Evolutionary conservation across 2,888 invertebrate species (phyloP), one percentile per base, ranked within the genome.

Genomic region (Chalcosyrphus nemorum): DNA sequence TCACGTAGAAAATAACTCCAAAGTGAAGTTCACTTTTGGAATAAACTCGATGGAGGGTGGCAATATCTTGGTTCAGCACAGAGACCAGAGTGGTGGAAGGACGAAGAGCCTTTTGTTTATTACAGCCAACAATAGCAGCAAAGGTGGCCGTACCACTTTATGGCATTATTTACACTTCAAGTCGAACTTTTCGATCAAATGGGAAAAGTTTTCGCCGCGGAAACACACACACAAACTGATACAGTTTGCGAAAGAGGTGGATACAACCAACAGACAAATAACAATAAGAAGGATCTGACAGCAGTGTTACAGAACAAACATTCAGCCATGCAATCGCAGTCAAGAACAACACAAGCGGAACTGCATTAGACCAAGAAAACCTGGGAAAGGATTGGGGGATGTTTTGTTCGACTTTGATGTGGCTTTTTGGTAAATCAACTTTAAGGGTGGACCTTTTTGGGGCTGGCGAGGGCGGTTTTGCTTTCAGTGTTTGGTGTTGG

Each of bases 171-270:
- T 82, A 77, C 82, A 82, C 82, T 82, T 82, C 71, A 56, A 72
- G 72, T 72, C 82, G 72, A 82, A 82, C 72, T 82, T 82, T 82
- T 77, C 68, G 72, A 82, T 82, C 66, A 82, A 82, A 82, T 82
- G 82, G 77, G 77, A 82, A 82, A 82, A 82, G 82, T 82, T 82
- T 81, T 70, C 27, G 29, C 43, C 61, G 52, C 9, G n/a, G n/a
- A n/a, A n/a, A 32, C 74, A 68, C 61, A 59, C 74, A 68, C 9
- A n/a, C n/a, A n/a, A n/a, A 32, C 74, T 61, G 54, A 59, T 66
- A 68, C 38, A 63, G 11, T 59, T 59, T 52, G n/a, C n/a, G n/a
- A n/a, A n/a, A n/a, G n/a, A n/a, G n/a, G 56, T 63, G 41, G 47
- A 74, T 47, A 75, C 71, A 63, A 57, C 52, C 57, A 66, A 50